Percentiles rank a stretch among this genome's conserved stretches.
Conservation (phyloP, 2,113 vertebrate species). For the Pollachius pollachius region DNA sequence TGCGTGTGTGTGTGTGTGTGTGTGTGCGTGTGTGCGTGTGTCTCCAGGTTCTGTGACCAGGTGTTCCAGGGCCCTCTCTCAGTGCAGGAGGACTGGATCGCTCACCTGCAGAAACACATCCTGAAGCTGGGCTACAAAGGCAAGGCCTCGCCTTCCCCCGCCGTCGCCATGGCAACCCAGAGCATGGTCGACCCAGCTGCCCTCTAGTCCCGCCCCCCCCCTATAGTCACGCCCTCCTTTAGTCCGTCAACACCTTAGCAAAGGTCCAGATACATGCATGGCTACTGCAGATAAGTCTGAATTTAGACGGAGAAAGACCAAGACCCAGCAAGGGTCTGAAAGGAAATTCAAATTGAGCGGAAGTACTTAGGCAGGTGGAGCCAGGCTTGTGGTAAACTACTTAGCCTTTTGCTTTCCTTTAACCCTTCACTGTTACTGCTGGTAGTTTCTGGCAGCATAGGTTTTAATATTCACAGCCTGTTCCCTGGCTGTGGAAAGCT, state of each 20-base stretch:
- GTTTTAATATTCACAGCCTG: too few relatives aligned
- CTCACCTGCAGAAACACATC: constrained; percentile 92
- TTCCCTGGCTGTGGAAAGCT: too few relatives aligned
- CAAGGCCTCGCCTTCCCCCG: constrained; percentile 67
- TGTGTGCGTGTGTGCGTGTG: not conserved
- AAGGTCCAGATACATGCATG: too few relatives aligned
- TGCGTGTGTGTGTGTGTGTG: too few relatives aligned
- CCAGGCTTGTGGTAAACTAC: too few relatives aligned
- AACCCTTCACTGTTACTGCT: not conserved
- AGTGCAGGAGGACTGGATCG: constrained; percentile 91
- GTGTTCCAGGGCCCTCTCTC: constrained; percentile 91
- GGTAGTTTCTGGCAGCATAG: too few relatives aligned
- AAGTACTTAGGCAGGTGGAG: too few relatives aligned
- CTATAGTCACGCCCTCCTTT: constrained; percentile 25
- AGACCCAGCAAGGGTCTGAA: too few relatives aligned
- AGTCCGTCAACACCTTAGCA: too few relatives aligned
- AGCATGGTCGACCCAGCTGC: constrained; percentile 49
- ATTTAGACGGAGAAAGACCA: too few relatives aligned
- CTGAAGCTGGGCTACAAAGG: constrained; percentile 87
- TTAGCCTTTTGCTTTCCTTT: not conserved
- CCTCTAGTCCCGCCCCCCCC: constrained; percentile 28
- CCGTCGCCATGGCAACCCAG: constrained; percentile 32
- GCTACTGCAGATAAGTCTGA: too few relatives aligned
- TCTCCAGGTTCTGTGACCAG: constrained; percentile 88
- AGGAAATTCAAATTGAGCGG: too few relatives aligned